Evolutionary conservation across 2,888 invertebrate species (phyloP), one percentile per base, ranked within the genome.

Genomic region (Lydus trimaculatus): DNA sequence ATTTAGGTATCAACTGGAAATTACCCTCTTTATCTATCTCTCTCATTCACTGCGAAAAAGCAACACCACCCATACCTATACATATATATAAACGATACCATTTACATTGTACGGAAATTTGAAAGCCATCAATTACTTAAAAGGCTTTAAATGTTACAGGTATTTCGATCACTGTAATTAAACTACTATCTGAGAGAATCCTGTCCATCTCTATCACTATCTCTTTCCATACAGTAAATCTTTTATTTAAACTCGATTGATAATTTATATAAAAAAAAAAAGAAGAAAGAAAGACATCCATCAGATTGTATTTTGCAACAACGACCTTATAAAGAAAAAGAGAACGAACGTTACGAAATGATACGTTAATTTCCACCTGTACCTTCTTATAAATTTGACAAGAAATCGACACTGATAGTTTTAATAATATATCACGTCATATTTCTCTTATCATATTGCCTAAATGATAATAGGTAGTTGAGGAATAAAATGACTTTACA

Each of bases 101-200:
- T 63, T 25, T 64, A 56, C 56, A 56, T 56, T 56, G 28, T 28
- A 56, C 28, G 7, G 28, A 67, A 64, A 66, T 64, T 60, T 72
- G 72, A 72, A 72, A 72, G 70, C 72, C 58, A 72, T 72, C 72
- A 72, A 72, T 72, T 72, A 72, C 69, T 72, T 72, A 72, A 72
- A 72, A 72, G 72, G 72, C 72, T 72, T 72, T 72, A 72, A 72
- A 72, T 58, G 70, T 39, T 65, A 63, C 25, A 52, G 64, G 59
- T 65, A 65, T 60, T 67, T 58, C 65, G 72, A 72, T 72, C 72
- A 72, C 72, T 72, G 72, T 72, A 72, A 72, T 72, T 72, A 72
- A 72, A 33, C 59, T 13, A n/a, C 33, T 20, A 68, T n/a, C 31
- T 64, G 20, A 31, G 59, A 31, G 60, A 31, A 43, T 70, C 52